Conservation (phyloP, 2,888 invertebrate species). For the Ophraella communa region DNA sequence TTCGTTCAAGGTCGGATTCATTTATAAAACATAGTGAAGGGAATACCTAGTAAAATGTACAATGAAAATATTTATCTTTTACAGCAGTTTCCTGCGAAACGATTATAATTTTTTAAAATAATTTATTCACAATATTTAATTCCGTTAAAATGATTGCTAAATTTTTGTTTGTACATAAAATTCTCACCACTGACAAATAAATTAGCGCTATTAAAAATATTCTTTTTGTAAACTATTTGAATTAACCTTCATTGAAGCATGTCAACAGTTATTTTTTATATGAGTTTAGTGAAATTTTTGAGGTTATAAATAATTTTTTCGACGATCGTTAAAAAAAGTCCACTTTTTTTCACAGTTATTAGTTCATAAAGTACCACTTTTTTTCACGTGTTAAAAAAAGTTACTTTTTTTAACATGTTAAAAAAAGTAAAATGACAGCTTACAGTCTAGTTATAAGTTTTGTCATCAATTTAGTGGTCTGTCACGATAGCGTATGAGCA, state of each 20-base stretch:
- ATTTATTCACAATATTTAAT: not conserved
- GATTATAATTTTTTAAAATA: conserved; percentile 3
- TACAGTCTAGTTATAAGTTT: no score
- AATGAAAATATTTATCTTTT: conserved; percentile 15
- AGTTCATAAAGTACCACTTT: no score
- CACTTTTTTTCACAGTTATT: no score
- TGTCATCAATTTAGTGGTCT: no score
- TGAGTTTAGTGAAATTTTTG: no score
- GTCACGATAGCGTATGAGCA: no score
- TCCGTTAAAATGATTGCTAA: not conserved
- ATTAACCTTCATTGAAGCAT: not conserved
- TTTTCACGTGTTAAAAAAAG: no score
- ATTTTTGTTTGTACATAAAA: not conserved
- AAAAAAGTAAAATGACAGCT: no score
- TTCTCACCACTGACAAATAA: not conserved
- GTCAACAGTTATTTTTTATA: no score
- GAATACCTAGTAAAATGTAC: conserved; percentile 17
- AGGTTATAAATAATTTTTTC: no score
- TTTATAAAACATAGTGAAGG: conserved; percentile 11
- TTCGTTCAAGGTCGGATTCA: conserved; percentile 7
- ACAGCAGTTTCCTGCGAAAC: conserved; percentile 16
- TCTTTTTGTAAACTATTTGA: not conserved
- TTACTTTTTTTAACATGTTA: no score
- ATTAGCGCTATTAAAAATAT: not conserved
- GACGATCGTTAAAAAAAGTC: no score